Base-by-base conservation (phyloP, 2,797 vertebrate genomes). In the Mus spretus region DNA sequence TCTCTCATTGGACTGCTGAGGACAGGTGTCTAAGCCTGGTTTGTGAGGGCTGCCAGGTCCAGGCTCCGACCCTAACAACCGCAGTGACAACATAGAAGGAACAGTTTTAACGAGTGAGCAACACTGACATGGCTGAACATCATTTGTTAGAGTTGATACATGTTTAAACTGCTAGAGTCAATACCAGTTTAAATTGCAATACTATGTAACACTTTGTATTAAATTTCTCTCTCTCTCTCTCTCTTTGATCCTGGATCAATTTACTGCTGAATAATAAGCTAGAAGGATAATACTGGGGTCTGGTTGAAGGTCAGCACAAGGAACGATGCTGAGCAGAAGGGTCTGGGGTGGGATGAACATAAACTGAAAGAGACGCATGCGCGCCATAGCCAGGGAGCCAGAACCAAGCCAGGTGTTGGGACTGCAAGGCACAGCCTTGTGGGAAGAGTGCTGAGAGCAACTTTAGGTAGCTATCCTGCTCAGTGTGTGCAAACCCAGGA, bases 241-340 rank as follows among this genome's bases (percentile, higher is more conserved):
- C 44, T 89, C 57, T 81, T 91, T 87, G 91, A 95, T 96, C 91
- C 94, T 82, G 90, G 90, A 97, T 97, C 97, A 96, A 89, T 96
- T 89, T 97, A 50, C 67, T 97, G 77, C 80, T 84, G 91, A 50
- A 85, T 93, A 95, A 96, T 94, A 96, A 94, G 50, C 77, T 53
- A 67, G 79, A 86, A 63, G 55, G 47, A 94, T 94, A 78, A 81
- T 82, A 74, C 61, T 47, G 79, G 67, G 57, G 63, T 87, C 80
- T 93, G 77, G 70, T 26, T 2, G 37, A 97, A 96, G 90, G 87
- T 96, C 91, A 96, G 80, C 47, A 81, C 77, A 57, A 87, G 61
- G 40, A 13, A 12, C 4, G 53, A 10, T 70, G 59, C 22, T 0
- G 3, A 89, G 3, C 74, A 77, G 82, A 37, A 91, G 82, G 47